A percentile compares a stretch with the other conserved stretches of the same genome.
phyloP scores from a whole-genome alignment of 2,113 vertebrate genomes.

The Bubo bubo region DNA sequence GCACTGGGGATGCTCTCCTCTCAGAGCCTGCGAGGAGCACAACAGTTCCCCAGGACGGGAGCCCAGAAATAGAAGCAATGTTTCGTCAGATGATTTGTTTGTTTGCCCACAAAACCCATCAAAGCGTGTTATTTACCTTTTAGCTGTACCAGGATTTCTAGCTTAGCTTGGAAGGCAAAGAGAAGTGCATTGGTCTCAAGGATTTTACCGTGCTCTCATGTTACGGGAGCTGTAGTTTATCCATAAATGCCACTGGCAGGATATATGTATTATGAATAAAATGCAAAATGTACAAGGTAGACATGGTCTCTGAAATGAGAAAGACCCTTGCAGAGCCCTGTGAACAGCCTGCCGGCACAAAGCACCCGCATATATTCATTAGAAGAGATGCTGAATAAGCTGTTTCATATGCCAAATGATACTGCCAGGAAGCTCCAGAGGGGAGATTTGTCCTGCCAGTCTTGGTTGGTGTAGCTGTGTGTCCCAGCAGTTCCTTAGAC shows the following conservation, averaged over 20 bases:
- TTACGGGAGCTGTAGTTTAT: constrained; percentile 6
- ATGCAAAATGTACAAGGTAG: neutral
- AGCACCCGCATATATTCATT: neutral
- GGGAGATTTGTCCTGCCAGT: neutral
- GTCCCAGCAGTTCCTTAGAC: neutral
- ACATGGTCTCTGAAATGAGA: neutral
- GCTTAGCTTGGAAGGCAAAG: neutral
- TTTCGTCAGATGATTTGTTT: neutral
- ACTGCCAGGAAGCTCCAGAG: neutral
- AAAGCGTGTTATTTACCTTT: neutral
- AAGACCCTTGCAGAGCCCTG: neutral
- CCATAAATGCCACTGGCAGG: constrained; percentile 42
- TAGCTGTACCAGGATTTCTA: neutral
- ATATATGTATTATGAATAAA: neutral
- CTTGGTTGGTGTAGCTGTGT: neutral
- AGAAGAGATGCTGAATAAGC: neutral
- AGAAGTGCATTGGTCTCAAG: neutral
- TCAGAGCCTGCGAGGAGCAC: neutral
- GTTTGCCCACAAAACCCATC: neutral
- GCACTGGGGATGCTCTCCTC: neutral
- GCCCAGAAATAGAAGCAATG: neutral
- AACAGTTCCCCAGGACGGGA: neutral
- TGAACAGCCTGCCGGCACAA: neutral
- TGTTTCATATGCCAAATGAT: neutral
- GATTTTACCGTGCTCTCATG: neutral